A percentile compares a stretch with the other conserved stretches of the same genome.
Conservation (phyloP, 2,888 invertebrate species). For the Ennomos quercinarius region DNA sequence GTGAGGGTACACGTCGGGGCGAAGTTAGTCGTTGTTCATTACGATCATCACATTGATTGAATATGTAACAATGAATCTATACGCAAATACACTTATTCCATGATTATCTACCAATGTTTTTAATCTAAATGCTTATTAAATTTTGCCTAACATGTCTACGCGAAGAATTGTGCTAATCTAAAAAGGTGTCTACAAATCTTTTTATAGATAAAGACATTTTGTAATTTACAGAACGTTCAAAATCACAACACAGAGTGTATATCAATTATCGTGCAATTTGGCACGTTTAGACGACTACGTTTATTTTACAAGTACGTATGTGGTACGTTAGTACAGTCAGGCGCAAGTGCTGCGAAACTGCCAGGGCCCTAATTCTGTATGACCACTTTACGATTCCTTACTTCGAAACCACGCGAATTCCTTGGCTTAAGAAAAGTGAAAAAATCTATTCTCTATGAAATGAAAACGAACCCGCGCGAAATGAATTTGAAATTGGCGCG, state of each 20-base stretch:
- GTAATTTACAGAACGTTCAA: conserved; percentile 85
- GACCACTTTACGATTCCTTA: no score
- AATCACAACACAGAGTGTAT: conserved; percentile 87
- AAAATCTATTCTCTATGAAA: no score
- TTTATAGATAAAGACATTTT: conserved; percentile 75
- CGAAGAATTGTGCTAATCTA: conserved; percentile 85
- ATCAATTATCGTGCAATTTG: conserved; percentile 80
- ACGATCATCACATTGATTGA: conserved; percentile 81
- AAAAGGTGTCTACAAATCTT: conserved; percentile 80
- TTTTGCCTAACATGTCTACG: conserved; percentile 81
- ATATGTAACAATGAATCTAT: conserved; percentile 81
- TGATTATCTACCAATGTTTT: conserved; percentile 75
- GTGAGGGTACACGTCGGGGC: conserved; percentile 60
- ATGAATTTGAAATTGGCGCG: no score
- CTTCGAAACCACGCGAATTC: no score
- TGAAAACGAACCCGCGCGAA: no score
- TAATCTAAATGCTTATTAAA: conserved; percentile 80
- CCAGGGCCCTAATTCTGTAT: no score
- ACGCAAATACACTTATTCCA: conserved; percentile 75
- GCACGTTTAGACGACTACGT: conserved; percentile 77
- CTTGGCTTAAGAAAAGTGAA: no score
- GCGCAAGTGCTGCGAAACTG: conserved; percentile 15
- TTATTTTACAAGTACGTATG: conserved; percentile 74
- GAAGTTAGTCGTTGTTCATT: conserved; percentile 77
- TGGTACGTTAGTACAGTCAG: conserved; percentile 54